Conservation (phyloP, 2,797 vertebrate species). For the Peromyscus eremicus region DNA sequence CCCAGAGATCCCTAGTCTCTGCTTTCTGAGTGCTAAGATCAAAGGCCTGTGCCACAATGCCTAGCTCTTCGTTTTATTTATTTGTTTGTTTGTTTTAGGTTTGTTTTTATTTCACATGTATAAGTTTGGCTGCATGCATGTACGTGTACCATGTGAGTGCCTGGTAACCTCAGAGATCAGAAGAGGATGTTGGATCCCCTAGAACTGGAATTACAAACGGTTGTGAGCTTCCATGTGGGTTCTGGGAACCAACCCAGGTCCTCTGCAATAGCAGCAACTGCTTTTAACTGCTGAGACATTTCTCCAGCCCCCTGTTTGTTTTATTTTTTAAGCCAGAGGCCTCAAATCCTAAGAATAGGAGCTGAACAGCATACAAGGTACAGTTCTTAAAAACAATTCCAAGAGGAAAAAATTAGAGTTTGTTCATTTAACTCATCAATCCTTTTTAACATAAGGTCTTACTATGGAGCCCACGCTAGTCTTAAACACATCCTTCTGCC, state of each 20-base stretch:
- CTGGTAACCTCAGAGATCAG: too few relatives aligned
- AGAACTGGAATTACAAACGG: neutral
- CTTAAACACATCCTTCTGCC: neutral
- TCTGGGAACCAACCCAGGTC: neutral
- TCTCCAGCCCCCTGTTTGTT: neutral
- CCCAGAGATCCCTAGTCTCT: neutral
- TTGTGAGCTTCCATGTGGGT: neutral
- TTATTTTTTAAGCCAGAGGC: neutral
- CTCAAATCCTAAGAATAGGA: conserved; percentile 49
- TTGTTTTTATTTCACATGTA: too few relatives aligned
- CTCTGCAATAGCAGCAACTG: neutral
- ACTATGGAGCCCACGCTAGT: neutral
- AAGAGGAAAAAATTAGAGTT: conserved; percentile 25
- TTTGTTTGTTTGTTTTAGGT: neutral
- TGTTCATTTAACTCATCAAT: neutral
- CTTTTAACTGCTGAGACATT: neutral
- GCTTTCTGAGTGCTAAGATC: neutral
- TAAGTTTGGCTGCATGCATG: too few relatives aligned
- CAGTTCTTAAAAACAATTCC: conserved; percentile 29
- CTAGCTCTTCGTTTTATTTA: neutral
- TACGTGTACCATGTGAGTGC: too few relatives aligned
- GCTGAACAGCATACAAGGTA: neutral
- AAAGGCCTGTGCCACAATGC: neutral
- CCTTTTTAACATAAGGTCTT: neutral
- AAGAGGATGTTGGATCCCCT: neutral